Evolutionary conservation across 1,140 invertebrate genomes (phyloP), one percentile per base, ranked within the genome.

Genomic region (Apolygus lucorum): DNA sequence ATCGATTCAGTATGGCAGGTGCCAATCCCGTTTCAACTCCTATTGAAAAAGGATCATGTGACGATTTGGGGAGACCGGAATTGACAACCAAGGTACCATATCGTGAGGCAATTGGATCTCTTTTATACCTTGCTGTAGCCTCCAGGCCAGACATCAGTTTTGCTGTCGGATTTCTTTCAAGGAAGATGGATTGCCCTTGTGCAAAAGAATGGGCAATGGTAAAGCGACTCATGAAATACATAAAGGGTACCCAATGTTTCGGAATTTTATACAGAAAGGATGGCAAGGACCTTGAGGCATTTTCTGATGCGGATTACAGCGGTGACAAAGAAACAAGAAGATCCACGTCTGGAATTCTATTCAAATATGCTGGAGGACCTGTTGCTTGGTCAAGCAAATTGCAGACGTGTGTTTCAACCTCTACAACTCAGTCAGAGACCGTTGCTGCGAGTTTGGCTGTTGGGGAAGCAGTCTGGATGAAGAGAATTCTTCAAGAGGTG

Each of bases 131-230:
- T 28, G 78, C 79, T 76, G 69, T 76, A 24, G 74, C 75, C 2
- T 79, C 79, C 13, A 76, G 79, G 73, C 78, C 80, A 22, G 74
- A 76, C 63, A 72, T 75, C n/a, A 68, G 66, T 49, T 75, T 70
- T 70, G 70, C 74, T 24, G 72, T 71, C 26, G 72, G 68, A 69
- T 67, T 71, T n/a, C 52, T 71, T 49, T 26, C 66, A 13, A 13
- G 17, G 14, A 17, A 29, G 4, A 42, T 29, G 14, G 29, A 34
- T 22, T 29, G n/a, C 25, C 17, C 34, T 29, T 4, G 28, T 34
- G 29, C 2, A 17, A 49, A 49, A 17, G 34, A 49, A 49, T 75
- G 76, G 74, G 70, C 74, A 27, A 52, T 68, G 24, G 71, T 74
- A n/a, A 77, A 75, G 69, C 25, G 74, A 13, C 72, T 76, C 49